Percentiles rank a stretch among this genome's conserved stretches.
phyloP scores from a whole-genome alignment of 64 coral and sea anemone species.

The Platygyra sinensis region DNA sequence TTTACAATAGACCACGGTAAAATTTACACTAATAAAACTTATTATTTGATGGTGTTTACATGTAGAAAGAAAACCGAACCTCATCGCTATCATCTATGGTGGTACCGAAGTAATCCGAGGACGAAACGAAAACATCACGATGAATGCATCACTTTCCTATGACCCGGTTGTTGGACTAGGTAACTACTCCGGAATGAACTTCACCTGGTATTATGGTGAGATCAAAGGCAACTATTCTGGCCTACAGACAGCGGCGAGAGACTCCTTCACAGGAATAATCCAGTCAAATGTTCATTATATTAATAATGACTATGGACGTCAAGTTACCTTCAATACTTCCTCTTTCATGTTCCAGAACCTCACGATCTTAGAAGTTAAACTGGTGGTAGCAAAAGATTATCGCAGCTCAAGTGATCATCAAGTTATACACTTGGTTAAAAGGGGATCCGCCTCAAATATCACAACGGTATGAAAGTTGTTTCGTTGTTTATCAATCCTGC shows the following conservation, averaged over 20 bases:
- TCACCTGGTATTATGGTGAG: slow-evolving; percentile 15
- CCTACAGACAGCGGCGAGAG: neutral
- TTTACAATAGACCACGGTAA: too few species aligned
- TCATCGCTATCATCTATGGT: slow-evolving; percentile 22
- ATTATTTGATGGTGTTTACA: too few species aligned
- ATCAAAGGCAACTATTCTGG: neutral
- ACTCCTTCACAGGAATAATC: neutral
- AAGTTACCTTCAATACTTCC: neutral
- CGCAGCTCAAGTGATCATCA: too few species aligned
- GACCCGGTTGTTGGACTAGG: slow-evolving; percentile 55
- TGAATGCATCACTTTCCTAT: slow-evolving; percentile 28
- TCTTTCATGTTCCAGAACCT: too few species aligned
- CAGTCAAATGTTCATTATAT: neutral
- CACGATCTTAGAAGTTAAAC: too few species aligned
- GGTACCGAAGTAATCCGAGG: neutral
- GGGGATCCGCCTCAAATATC: too few species aligned
- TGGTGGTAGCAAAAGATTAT: too few species aligned
- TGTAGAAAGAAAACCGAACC: neutral
- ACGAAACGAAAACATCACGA: neutral
- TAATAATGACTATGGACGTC: neutral
- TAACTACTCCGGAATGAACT: slow-evolving; percentile 15
- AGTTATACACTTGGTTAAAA: too few species aligned
- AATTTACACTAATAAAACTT: too few species aligned
- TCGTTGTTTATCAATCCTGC: too few species aligned
- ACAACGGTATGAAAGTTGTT: too few species aligned